Base-by-base conservation (phyloP, 2,888 invertebrate species). In the Diarsia dahlii region DNA sequence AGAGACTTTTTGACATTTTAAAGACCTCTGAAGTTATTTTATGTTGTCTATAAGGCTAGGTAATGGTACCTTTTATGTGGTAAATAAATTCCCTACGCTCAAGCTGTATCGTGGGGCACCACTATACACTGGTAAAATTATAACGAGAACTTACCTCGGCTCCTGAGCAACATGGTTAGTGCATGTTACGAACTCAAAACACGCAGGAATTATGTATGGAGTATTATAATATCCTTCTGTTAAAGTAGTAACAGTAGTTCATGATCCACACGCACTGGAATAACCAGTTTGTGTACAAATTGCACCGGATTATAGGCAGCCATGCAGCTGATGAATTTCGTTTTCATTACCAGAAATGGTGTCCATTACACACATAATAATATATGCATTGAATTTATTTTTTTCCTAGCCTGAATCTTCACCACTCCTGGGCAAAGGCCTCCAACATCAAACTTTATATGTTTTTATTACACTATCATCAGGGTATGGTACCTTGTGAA, bases 261-360 rank as follows among this genome's bases (percentile, higher is more conserved):
- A 62, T 62, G 18, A 70, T 62, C 34, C 34, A 54, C 70, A 39
- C 39, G 50, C 23, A 52, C 52, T 78, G 34, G 70, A 62, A 69
- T 78, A 74, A 63, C 72, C 28, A 52, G 76, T 76, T 70, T 13
- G 20, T 62, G 8, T 68, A 78, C 78, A 78, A 78, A 78, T 76
- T 50, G 60, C 23, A 10, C 48, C 54, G 23, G n/a, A 79, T 63
- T 62, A 69, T 12, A 45, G 39, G n/a, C n/a, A 13, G 20, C n/a
- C 3, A 54, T n/a, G 39, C 54, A 48, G 39, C 48, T 79, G 54
- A 76, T 62, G 71, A 39, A 39, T 71, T 79, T 79, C 62, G 39
- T 62, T 54, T 79, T 71, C 71, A 39, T 76, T 70, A 28, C 13
- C 46, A 78, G 60, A 62, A 62, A 52, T 13, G 13, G 28, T 58